A percentile compares a stretch with the other conserved stretches of the same genome.
These are phyloP conservation scores for Trichonephila clavata DNA, from an alignment of 1,140 invertebrate species.

Conservation along the genomic window DNA sequence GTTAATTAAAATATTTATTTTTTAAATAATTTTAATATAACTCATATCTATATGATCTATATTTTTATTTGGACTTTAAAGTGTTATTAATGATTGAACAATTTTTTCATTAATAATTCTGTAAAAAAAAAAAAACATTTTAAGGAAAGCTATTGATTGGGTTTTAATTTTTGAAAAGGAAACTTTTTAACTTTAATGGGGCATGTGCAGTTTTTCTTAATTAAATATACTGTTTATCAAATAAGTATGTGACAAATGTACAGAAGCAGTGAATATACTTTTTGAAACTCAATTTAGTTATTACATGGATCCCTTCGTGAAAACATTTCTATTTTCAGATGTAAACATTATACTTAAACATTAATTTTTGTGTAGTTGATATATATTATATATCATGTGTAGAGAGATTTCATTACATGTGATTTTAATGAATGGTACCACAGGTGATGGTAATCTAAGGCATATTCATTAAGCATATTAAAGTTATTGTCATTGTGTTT, in stretches of 20 bases:
- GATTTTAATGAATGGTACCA: constrained; percentile 41
- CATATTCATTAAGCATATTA: constrained; percentile 34
- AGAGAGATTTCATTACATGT: constrained; percentile 70
- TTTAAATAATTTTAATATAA: too few species aligned
- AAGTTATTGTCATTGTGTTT: constrained; percentile 62
- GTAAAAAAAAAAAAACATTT: too few species aligned
- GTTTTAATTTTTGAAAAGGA: background rate
- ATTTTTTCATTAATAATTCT: too few species aligned
- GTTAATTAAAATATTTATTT: too few species aligned
- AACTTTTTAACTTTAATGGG: background rate
- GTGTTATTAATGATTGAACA: too few species aligned
- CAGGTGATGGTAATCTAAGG: constrained; percentile 65
- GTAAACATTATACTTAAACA: constrained; percentile 48
- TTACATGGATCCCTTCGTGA: background rate
- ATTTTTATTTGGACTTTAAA: too few species aligned
- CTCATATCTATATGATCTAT: too few species aligned
- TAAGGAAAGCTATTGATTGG: background rate
- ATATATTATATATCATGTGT: constrained; percentile 71
- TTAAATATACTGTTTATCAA: constrained; percentile 31
- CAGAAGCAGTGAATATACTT: background rate
- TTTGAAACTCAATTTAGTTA: background rate
- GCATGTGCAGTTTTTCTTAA: constrained; percentile 19
- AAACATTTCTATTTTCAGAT: constrained; percentile 2
- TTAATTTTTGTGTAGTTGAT: constrained; percentile 68
- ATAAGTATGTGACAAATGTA: constrained; percentile 16